phyloP scores from a whole-genome alignment of 1,140 invertebrate genomes.

The Homalodisca vitripennis region DNA sequence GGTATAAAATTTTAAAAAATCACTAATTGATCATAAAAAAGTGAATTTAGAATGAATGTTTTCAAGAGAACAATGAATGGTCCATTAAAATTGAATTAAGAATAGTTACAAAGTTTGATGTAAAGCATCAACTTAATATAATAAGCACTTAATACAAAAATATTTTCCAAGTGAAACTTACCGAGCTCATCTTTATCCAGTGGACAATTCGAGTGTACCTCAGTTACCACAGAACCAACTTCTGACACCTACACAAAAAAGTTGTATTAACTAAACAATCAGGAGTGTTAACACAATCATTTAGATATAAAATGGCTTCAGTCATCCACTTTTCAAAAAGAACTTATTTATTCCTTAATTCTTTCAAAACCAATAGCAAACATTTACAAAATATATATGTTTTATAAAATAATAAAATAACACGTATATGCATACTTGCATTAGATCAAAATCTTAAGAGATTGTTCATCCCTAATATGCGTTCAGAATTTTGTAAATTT shows the following conservation, averaged over 20 bases:
- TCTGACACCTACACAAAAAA: neutral
- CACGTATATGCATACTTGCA: neutral
- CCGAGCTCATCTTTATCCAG: constrained; percentile 39
- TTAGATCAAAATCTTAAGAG: too few relatives aligned
- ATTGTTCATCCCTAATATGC: too few relatives aligned
- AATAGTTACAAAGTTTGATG: neutral
- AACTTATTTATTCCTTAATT: neutral
- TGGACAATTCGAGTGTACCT: constrained; percentile 34
- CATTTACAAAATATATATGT: neutral
- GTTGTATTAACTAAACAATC: neutral
- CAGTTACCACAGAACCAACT: neutral
- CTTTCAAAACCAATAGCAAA: neutral
- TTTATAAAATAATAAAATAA: neutral
- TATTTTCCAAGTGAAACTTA: constrained; percentile 5
- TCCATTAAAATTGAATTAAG: neutral
- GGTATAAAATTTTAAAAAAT: neutral
- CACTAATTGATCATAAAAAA: neutral
- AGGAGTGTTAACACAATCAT: neutral
- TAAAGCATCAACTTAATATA: neutral
- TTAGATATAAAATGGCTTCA: neutral
- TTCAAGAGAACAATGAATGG: neutral
- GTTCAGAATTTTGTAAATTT: too few relatives aligned
- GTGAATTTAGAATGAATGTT: neutral
- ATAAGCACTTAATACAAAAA: neutral
- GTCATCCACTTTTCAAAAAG: neutral